phyloP scores from a whole-genome alignment of 2,888 invertebrate genomes.

The Sinotaia quadrata region DNA sequence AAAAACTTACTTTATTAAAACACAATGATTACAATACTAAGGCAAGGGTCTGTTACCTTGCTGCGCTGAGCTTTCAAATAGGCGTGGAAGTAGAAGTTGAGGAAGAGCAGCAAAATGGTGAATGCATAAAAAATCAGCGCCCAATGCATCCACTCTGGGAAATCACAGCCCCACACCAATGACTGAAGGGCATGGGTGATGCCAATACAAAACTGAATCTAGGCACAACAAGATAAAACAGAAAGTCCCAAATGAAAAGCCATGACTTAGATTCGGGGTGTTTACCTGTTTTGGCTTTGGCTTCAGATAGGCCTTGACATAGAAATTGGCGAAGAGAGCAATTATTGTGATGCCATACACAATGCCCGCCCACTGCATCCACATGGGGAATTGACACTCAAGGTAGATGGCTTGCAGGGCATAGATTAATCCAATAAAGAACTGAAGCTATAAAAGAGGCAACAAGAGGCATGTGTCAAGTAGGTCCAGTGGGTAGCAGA shows the following conservation, averaged over 20 bases:
- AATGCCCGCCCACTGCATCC: conserved; percentile 64
- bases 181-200: conserved; percentile 84
- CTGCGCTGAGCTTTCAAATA: conserved; percentile 60
- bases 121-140: conserved; percentile 69
- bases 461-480: conserved; percentile 25
- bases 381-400: conserved; percentile 63
- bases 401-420: conserved; percentile 57
- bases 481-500: background rate
- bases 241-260: conserved; percentile 30
- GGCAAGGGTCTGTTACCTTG: too few species aligned
- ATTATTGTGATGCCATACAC: conserved; percentile 96
- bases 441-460: conserved; percentile 65
- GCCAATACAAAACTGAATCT: conserved; percentile 91
- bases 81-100: conserved; percentile 72
- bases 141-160: conserved; percentile 78
- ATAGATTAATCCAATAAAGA: conserved; percentile 70
- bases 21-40: too few species aligned
- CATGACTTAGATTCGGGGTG: background rate
- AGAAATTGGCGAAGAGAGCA: conserved; percentile 94
- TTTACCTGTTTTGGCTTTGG: conserved; percentile 37
- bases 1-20: too few species aligned
- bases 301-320: conserved; percentile 84
- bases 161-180: conserved; percentile 90
- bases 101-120: conserved; percentile 68
- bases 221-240: conserved; percentile 62